Conservation (phyloP, 2,888 invertebrate genomes). For the Lacanobia oleracea region DNA sequence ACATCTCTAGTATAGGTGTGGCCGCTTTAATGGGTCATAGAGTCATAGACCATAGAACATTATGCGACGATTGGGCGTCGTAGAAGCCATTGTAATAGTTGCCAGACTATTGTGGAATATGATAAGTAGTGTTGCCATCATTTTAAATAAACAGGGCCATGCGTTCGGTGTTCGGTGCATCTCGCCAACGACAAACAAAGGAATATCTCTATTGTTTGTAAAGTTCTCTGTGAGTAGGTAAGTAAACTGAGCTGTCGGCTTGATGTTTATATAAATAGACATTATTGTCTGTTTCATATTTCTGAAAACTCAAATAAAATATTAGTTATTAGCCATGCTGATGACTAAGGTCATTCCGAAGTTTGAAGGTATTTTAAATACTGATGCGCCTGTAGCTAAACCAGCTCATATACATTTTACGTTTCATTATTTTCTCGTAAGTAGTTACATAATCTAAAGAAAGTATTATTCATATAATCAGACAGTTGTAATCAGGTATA, state of each 20-base stretch:
- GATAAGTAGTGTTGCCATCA: conserved; percentile 75
- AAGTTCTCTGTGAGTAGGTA: conserved; percentile 56
- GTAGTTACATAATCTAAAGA: too few relatives aligned
- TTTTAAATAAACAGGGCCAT: conserved; percentile 53
- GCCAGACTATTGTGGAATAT: conserved; percentile 70
- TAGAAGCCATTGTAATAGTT: conserved; percentile 82
- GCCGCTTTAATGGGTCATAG: conserved; percentile 79
- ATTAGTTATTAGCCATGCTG: conserved; percentile 1
- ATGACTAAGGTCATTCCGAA: conserved; percentile 4
- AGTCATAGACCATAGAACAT: conserved; percentile 72
- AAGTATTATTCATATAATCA: conserved; percentile 3
- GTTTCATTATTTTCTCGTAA: too few relatives aligned
- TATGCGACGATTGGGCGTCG: conserved; percentile 75
- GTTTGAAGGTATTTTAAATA: neutral
- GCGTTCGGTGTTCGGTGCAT: conserved; percentile 46
- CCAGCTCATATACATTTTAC: too few relatives aligned
- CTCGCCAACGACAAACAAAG: conserved; percentile 69
- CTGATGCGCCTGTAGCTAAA: neutral
- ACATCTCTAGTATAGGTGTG: conserved; percentile 81
- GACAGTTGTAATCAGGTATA: neutral
- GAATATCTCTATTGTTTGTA: conserved; percentile 72
- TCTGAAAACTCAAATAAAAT: conserved; percentile 17
- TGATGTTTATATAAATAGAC: conserved; percentile 26
- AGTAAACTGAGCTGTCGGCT: conserved; percentile 12
- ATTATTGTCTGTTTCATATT: conserved; percentile 19